Evolutionary conservation across 2,888 invertebrate genomes (phyloP), one percentile per base, ranked within the genome.

Genomic region (Dorcus hopei): DNA sequence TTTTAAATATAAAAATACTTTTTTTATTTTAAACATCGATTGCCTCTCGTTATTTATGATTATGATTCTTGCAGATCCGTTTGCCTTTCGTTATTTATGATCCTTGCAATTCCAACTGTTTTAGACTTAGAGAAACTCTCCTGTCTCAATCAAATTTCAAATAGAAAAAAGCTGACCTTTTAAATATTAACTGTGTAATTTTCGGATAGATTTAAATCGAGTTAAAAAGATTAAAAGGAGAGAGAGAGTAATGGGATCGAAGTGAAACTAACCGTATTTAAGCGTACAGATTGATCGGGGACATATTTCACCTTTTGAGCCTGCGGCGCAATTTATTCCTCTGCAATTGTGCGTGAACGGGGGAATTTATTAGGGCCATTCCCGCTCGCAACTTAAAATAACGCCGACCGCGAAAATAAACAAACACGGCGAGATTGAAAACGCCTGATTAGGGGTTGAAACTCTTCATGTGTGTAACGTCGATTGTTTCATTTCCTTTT

Each of bases 301-400:
- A 54, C 61, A 67, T 67, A 68, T 70, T 70, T 68, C 64, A 65
- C 67, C 66, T 70, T 70, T 69, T 66, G 63, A 67, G 65, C 58
- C 58, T 54, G 58, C 52, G 57, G 64, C 61, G 67, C 66, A 68
- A 71, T 71, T 70, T 70, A 72, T 71, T 65, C 61, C 63, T 62
- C 65, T 63, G 66, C 69, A 69, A 72, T 70, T 71, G 70, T 69
- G 70, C 70, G 69, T 70, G 69, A 70, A 69, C 26, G 26, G 58
- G 57, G 62, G 67, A 70, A 71, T 71, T 70, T 70, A 70, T 70
- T 67, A 64, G 65, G 61, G 65, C 53, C 63, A 68, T 69, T 68
- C 62, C 52, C 61, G 59, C 60, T 63, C 62, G 58, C 61, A 61
- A 63, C 64, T 62, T 64, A 66, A 65, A 66, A 66, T 66, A 64